Base-by-base conservation (phyloP, 2,113 vertebrate genomes). In the Gadus macrocephalus region DNA sequence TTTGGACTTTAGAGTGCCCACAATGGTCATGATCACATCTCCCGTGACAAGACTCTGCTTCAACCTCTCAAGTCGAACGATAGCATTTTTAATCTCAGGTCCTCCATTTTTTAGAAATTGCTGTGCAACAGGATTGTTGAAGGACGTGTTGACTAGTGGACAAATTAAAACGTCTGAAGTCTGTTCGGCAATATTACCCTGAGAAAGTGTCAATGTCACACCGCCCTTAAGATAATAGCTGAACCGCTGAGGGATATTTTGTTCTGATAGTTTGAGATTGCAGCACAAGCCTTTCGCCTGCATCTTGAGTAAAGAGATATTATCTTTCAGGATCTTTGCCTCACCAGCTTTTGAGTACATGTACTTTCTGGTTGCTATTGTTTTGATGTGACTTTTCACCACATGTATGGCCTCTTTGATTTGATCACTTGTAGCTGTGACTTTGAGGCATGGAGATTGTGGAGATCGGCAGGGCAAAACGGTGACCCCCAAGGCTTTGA, bases 311-410 rank as follows among this genome's bases (percentile, higher is more conserved):
- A 64, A 31, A 28, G 62, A 77, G 42, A 72, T 60, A 38, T 83
- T 74, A 17, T 87, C 86, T 6, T 74, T 64, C 17, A 89, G 75
- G 20, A 79, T 73, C 62, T 75, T 82, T 3, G 81, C 75, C 64
- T 86, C 81, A 20, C 87, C 87, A 4, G 85, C 82, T 67, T 85
- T 78, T 28, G 53, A 19, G 55, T 82, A 89, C 16, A 49, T 38
- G 15, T 71, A 63, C 1, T 60, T 86, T 62, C 82, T 70, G 1
- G 15, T 66, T 4, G 58, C 20, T 74, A 87, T 81, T 28, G 49
- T 8, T 22, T 65, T 28, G 9, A 81, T 3, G 5, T 68, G 60
- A 4, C 63, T 67, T 15, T 72, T 67, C 35, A 89, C 67, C 9
- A 61, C 38, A 42, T 55, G 8, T 62, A 73, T 59, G 0, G 73